These are phyloP conservation scores for Dipodomys spectabilis DNA, from an alignment of 2,113 vertebrate genomes.

Conservation along the genomic window DNA sequence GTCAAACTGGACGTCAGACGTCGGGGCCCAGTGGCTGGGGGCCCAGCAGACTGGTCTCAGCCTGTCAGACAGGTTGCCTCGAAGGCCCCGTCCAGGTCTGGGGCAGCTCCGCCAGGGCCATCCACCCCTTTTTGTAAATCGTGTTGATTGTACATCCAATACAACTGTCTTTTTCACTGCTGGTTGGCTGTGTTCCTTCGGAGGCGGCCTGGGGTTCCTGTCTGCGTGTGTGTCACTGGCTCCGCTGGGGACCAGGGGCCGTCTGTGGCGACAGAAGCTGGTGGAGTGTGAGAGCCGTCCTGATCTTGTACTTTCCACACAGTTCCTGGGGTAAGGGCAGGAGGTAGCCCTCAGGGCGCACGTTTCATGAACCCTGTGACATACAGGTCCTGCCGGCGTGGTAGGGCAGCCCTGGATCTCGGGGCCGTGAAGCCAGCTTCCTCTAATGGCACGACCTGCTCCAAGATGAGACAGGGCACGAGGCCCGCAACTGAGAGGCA, in stretches of 20 bases:
- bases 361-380: not conserved
- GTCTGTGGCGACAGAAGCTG: too few relatives aligned
- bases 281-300: too few relatives aligned
- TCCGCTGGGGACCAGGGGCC: not conserved
- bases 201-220: not conserved
- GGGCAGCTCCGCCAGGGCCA: not conserved
- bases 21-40: conserved; percentile 52
- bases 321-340: not conserved
- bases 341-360: not conserved
- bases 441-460: not conserved
- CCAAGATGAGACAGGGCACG: not conserved
- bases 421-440: not conserved
- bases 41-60: not conserved
- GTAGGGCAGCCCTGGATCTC: not conserved
- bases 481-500: not conserved
- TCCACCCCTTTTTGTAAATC: conserved; percentile 86
- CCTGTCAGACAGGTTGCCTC: conserved; percentile 73
- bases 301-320: not conserved
- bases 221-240: too few relatives aligned
- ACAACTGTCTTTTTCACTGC: conserved; percentile 86
- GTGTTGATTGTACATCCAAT: conserved; percentile 89
- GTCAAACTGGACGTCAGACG: conserved; percentile 74
- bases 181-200: conserved; percentile 22
- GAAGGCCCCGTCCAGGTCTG: not conserved
- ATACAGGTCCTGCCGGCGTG: not conserved